phyloP scores from a whole-genome alignment of 1,140 invertebrate genomes.

The Apis dorsata region DNA sequence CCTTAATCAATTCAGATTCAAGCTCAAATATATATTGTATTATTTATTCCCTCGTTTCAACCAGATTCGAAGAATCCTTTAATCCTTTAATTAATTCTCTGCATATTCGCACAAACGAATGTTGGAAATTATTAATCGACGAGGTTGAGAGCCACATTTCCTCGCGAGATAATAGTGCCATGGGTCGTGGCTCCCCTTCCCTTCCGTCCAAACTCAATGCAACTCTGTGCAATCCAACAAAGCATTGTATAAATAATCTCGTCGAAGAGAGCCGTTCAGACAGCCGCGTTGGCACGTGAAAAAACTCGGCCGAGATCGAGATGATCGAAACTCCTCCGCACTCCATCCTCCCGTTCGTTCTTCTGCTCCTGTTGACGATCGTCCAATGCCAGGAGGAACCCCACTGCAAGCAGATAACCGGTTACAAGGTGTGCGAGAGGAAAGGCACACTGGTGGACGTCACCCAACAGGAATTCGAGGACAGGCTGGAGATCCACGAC shows the following conservation, averaged over 20 bases:
- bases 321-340: conserved; percentile 12
- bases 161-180: conserved; percentile 36
- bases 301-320: neutral
- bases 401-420: neutral
- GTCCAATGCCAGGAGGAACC: neutral
- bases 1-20: too few species aligned
- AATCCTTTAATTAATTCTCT: too few species aligned
- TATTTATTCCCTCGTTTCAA: too few species aligned
- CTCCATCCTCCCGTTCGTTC: neutral
- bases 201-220: neutral
- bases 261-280: neutral
- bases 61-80: too few species aligned
- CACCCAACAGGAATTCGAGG: conserved; percentile 3
- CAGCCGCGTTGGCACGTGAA: neutral
- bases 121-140: too few species aligned
- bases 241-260: neutral
- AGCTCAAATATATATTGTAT: too few species aligned
- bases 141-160: neutral
- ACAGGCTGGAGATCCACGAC: conserved; percentile 30
- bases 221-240: neutral
- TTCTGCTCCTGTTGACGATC: neutral
- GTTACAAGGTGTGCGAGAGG: conserved; percentile 41
- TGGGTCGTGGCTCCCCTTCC: conserved; percentile 8
- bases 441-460: conserved; percentile 49
- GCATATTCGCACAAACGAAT: too few species aligned